A percentile compares a stretch with the other conserved stretches of the same genome.
phyloP scores from a whole-genome alignment of 1,140 invertebrate species.

The Philaenus spumarius region DNA sequence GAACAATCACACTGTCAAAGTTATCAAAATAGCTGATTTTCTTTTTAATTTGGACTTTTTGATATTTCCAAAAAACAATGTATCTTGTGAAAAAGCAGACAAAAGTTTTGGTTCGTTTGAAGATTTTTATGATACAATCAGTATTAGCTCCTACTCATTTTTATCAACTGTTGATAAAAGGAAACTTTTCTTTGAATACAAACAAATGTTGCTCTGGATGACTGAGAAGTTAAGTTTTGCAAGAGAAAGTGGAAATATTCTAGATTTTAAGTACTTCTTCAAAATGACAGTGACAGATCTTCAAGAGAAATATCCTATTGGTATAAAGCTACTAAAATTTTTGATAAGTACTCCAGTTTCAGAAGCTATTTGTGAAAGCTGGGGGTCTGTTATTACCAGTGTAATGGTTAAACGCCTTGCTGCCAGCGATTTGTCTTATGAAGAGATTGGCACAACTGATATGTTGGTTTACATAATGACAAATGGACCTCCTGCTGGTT shows the following conservation, averaged over 20 bases:
- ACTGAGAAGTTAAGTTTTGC: no score
- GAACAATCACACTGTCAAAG: background rate
- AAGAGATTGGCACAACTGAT: background rate
- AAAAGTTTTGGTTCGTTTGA: no score
- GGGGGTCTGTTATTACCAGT: conserved; percentile 2
- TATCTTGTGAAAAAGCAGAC: background rate
- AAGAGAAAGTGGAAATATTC: no score
- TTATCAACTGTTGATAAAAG: no score
- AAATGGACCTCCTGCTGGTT: conserved; percentile 6
- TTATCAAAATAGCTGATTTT: background rate
- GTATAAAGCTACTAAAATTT: background rate
- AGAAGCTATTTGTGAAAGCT: background rate
- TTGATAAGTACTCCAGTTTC: background rate
- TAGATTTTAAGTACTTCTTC: no score
- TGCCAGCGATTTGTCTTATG: no score
- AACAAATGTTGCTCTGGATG: no score
- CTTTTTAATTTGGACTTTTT: background rate
- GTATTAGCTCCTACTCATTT: no score
- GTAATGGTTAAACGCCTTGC: background rate
- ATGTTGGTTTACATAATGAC: background rate
- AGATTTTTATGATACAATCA: no score
- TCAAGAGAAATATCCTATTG: background rate
- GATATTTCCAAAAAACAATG: background rate
- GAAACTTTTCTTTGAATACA: no score
- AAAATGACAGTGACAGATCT: background rate